These are phyloP conservation scores for Lycocerus yunnanus DNA, from an alignment of 2,888 invertebrate species.

Conservation along the genomic window DNA sequence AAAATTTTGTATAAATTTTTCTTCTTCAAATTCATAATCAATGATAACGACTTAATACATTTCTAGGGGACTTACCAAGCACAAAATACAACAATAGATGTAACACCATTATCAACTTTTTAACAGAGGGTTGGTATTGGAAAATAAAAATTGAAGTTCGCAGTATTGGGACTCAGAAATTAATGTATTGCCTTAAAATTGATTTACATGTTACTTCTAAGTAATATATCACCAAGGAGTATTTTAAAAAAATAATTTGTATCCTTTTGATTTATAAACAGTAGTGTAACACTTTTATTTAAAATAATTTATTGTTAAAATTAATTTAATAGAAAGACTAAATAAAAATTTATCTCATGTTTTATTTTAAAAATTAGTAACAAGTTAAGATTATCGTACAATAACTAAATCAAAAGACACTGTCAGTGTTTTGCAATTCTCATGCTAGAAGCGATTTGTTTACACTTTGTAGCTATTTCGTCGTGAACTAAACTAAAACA, in stretches of 20 bases:
- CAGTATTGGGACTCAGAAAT: background rate
- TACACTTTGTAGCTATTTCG: slow-evolving; percentile 75
- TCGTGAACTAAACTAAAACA: slow-evolving; percentile 84
- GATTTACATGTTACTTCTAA: background rate
- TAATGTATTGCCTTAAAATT: background rate
- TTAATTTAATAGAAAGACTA: background rate
- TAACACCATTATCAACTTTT: background rate
- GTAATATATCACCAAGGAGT: background rate
- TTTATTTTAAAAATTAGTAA: slow-evolving; percentile 23
- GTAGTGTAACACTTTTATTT: background rate
- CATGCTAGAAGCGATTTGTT: slow-evolving; percentile 70
- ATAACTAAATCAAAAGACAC: slow-evolving; percentile 23
- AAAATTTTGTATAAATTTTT: too few relatives aligned
- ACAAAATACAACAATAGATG: background rate
- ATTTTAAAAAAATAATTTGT: background rate
- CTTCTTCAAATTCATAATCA: background rate
- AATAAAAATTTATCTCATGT: background rate
- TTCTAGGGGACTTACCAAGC: background rate
- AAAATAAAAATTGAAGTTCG: background rate
- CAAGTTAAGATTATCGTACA: slow-evolving; percentile 14
- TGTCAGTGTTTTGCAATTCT: slow-evolving; percentile 56
- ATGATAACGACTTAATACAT: background rate
- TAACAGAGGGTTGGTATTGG: background rate
- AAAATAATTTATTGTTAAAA: background rate
- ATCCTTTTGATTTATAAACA: background rate